Evolutionary conservation across 2,797 vertebrate genomes (phyloP).

Genomic region (Sciurus vulgaris): DNA sequence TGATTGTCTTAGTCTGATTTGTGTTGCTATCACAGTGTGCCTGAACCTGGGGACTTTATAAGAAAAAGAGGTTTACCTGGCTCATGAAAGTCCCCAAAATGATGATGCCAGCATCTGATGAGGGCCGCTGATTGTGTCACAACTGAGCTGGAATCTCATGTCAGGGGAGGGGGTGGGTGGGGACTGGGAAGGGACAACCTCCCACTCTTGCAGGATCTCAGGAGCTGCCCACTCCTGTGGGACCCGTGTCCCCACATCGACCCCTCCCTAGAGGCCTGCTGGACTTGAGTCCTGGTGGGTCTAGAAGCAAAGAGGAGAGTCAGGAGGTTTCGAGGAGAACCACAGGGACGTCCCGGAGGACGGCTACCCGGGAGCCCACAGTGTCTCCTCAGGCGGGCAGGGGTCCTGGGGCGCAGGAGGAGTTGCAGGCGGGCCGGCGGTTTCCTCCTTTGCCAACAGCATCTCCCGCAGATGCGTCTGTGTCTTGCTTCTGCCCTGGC

Average conservation of each 20-base stretch:
- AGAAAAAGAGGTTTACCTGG: background rate
- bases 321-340: no score
- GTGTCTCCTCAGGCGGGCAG: no score
- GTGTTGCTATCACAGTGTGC: background rate
- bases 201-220: background rate
- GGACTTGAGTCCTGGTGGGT: background rate
- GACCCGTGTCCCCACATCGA: background rate
- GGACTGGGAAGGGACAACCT: no score
- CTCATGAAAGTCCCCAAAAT: background rate
- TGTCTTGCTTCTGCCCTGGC: background rate
- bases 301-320: background rate
- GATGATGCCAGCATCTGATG: no score
- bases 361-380: no score
- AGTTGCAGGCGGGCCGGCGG: background rate
- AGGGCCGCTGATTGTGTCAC: no score
- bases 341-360: background rate
- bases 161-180: accelerated
- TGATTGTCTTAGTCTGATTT: background rate
- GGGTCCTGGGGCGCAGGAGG: no score
- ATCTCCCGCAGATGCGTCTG: background rate
- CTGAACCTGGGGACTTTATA: background rate
- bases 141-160: background rate
- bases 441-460: background rate
- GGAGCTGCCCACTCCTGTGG: background rate
- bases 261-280: background rate